A percentile compares a stretch with the other conserved stretches of the same genome.
Conservation (phyloP, 1,140 invertebrate species). For the Lineus longissimus region DNA sequence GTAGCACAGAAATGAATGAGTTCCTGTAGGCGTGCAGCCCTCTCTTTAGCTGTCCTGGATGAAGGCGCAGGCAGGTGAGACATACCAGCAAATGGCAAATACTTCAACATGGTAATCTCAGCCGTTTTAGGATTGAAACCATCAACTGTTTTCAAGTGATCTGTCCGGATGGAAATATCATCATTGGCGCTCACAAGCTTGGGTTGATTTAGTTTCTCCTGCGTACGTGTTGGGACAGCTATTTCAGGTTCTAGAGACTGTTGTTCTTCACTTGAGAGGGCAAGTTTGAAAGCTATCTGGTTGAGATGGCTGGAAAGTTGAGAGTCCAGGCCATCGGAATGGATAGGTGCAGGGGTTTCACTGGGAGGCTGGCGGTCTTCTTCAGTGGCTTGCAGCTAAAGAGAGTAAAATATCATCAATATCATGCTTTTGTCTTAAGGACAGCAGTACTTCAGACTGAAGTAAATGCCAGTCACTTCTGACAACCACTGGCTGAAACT, state of each 20-base stretch:
- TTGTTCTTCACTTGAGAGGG: slow-evolving; percentile 44
- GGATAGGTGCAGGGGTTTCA: slow-evolving; percentile 32
- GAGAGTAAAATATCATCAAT: background rate
- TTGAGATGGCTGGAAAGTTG: slow-evolving; percentile 41
- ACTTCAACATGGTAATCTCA: slow-evolving; percentile 45
- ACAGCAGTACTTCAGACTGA: too few relatives aligned
- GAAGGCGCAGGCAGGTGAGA: slow-evolving; percentile 26
- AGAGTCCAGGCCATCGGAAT: slow-evolving; percentile 40
- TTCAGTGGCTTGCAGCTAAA: slow-evolving; percentile 45
- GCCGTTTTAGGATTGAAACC: slow-evolving; percentile 43
- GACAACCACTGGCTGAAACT: too few relatives aligned
- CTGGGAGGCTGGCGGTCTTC: slow-evolving; percentile 38
- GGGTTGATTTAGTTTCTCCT: slow-evolving; percentile 31
- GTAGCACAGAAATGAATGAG: slow-evolving; percentile 48
- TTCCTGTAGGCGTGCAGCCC: slow-evolving; percentile 49
- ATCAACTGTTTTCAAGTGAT: slow-evolving; percentile 41
- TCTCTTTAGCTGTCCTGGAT: slow-evolving; percentile 30
- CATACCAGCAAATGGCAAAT: slow-evolving; percentile 29
- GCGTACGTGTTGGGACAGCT: slow-evolving; percentile 29
- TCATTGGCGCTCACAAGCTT: slow-evolving; percentile 44
- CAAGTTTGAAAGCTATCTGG: slow-evolving; percentile 44
- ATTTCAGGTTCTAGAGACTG: slow-evolving; percentile 42
- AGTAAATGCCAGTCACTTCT: too few relatives aligned
- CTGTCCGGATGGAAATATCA: slow-evolving; percentile 36
- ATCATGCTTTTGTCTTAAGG: too few relatives aligned